Base-by-base conservation (phyloP, 37 sponge, comb jelly and placozoan genomes). In the Trichoplax adhaerens region DNA sequence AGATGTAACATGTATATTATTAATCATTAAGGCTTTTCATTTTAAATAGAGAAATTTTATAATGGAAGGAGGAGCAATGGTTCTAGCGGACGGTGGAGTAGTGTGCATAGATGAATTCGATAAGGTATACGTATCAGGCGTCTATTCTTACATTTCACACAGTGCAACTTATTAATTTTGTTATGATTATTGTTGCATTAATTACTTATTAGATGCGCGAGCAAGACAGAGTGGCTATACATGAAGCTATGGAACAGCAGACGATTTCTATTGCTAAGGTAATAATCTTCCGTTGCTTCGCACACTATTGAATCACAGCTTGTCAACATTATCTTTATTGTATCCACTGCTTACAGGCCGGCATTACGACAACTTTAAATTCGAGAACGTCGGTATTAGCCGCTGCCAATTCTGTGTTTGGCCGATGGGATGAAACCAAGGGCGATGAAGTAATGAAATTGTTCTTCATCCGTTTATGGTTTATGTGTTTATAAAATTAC, bases 181-280 rank as follows among this genome's bases (percentile, higher is more conserved):
- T 8, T 60, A 8, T 60, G 8, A 12, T 8, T 60, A 12, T 12
- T 12, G 10, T 60, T 60, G 10, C 62, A 8, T 60, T 59, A 4
- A 6, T 47, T 63, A 29, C 8, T 56, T 6, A 8, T 29, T 65
- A 87, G 87, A 96, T 96, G 98, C 83, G 98, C 68, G 86, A 96
- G 68, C 89, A 96, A 65, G 99, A 98, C 64, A 52, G 99, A 65
- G 99, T 98, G 58, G 99, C 99, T 49, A 98, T 98, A 54, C 99
- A 98, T 68, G 99, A 98, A 68, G 99, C 99, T n/a, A 98, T 98
- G 99, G 99, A 98, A 65, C 99, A 98, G 76, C 99, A 98, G 68
- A 98, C 99, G 58, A 98, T 98, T 65, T 98, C 99, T 64, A 89
- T 98, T 56, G 99, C 99, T 3, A 98, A 98, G 84, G 90, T 89